A percentile compares a stretch with the other conserved stretches of the same genome.
phyloP scores from a whole-genome alignment of 1,140 invertebrate species.

The Drosophila mojavensis region DNA sequence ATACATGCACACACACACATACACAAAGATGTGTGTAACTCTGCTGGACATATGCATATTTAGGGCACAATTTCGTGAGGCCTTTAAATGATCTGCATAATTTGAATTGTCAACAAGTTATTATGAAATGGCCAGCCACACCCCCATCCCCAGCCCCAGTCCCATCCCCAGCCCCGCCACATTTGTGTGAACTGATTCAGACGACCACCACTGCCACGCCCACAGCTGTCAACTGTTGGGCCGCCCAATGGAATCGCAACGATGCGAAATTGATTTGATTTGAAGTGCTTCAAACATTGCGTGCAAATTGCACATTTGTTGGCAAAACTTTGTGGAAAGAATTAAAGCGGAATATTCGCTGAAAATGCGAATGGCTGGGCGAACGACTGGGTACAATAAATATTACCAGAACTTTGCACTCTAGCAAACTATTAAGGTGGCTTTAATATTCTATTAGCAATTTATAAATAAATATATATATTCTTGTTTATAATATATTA shows the following conservation, averaged over 20 bases:
- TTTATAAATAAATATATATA: no score
- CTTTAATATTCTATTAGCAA: no score
- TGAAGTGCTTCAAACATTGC: no score
- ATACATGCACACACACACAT: background rate
- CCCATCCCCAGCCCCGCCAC: background rate
- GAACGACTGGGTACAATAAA: no score
- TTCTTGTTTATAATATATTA: no score
- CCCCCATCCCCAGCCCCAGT: no score
- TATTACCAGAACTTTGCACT: no score
- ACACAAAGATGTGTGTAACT: background rate
- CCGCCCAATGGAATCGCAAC: background rate
- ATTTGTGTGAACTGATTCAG: constrained; percentile 18
- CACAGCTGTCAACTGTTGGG: background rate
- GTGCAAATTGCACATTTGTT: no score
- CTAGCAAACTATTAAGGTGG: no score
- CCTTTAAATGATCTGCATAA: constrained; percentile 41
- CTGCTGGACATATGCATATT: constrained; percentile 32
- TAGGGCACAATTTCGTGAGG: constrained; percentile 5
- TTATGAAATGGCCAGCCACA: constrained; percentile 18
- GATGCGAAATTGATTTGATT: background rate
- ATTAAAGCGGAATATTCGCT: no score
- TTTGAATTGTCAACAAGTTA: constrained; percentile 50
- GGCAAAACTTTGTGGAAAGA: no score
- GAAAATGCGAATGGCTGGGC: no score
- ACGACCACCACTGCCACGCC: constrained; percentile 5